Conservation (phyloP, 1,140 invertebrate genomes). For the Heliconius himera region DNA sequence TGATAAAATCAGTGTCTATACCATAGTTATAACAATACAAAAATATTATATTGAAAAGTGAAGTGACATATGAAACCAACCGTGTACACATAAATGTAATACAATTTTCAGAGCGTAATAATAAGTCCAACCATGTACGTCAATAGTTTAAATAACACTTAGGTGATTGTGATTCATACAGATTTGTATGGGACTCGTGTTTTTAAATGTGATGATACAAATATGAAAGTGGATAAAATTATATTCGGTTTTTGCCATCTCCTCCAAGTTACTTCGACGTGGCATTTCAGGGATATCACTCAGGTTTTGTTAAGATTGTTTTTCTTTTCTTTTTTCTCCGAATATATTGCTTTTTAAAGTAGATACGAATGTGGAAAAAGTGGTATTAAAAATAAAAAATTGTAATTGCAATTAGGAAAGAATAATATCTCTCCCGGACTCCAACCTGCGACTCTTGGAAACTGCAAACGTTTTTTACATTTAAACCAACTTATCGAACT, state of each 20-base stretch:
- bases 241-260: constrained; percentile 9
- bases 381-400: not conserved
- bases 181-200: not conserved
- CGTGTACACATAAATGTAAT: constrained; percentile 7
- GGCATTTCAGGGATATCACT: constrained; percentile 21
- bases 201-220: constrained; percentile 5
- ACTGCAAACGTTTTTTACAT: no score
- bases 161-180: not conserved
- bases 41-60: constrained; percentile 16
- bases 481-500: no score
- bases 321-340: not conserved
- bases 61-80: constrained; percentile 14
- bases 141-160: constrained; percentile 21
- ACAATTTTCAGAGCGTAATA: constrained; percentile 21
- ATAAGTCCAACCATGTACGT: constrained; percentile 12
- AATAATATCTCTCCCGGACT: no score
- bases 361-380: no score
- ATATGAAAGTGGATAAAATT: constrained; percentile 9
- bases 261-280: constrained; percentile 5
- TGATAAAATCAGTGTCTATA: not conserved
- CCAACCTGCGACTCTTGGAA: no score
- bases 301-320: constrained; percentile 19
- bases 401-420: no score
- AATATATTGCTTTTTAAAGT: not conserved
- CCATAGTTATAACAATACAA: not conserved